Evolutionary conservation across 2,888 invertebrate genomes (phyloP).

Genomic region (Drosophila cyrtoloma): DNA sequence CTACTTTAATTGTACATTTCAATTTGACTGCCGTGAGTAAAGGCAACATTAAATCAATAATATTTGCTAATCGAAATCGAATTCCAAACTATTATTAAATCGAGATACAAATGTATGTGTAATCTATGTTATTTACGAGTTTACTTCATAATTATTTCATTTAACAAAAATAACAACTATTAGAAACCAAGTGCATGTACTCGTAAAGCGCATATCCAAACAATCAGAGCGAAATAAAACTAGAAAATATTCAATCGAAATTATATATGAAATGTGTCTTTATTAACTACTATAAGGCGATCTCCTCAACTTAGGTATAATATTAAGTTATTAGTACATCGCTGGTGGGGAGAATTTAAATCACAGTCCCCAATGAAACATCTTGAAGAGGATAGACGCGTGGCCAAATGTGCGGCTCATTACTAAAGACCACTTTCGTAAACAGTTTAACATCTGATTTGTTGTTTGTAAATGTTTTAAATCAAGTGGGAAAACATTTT

Average conservation of each 20-base stretch:
- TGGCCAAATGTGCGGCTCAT: not conserved
- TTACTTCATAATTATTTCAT: slow-evolving; percentile 31
- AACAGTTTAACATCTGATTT: not conserved
- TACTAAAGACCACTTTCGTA: not conserved
- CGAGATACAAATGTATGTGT: slow-evolving; percentile 13
- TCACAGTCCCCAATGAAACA: too few relatives aligned
- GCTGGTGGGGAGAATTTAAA: not conserved
- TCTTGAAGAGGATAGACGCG: not conserved
- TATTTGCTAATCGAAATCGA: slow-evolving; percentile 41
- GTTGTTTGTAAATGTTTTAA: not conserved
- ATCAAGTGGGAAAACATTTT: not conserved
- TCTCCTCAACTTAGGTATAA: not conserved
- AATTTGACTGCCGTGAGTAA: slow-evolving; percentile 43
- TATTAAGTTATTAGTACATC: not conserved
- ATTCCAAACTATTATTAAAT: slow-evolving; percentile 22
- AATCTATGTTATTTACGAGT: slow-evolving; percentile 42
- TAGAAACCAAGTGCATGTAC: slow-evolving; percentile 60
- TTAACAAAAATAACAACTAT: slow-evolving; percentile 36
- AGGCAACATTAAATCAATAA: slow-evolving; percentile 26
- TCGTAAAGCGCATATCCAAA: slow-evolving; percentile 66
- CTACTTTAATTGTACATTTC: slow-evolving; percentile 52
- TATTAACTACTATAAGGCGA: not conserved
- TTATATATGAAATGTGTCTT: not conserved
- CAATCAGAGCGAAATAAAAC: slow-evolving; percentile 78
- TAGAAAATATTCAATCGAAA: slow-evolving; percentile 67